Percentiles rank a stretch among this genome's conserved stretches.
phyloP scores from a whole-genome alignment of 2,113 vertebrate species.

The Prietella phreatophila region DNA sequence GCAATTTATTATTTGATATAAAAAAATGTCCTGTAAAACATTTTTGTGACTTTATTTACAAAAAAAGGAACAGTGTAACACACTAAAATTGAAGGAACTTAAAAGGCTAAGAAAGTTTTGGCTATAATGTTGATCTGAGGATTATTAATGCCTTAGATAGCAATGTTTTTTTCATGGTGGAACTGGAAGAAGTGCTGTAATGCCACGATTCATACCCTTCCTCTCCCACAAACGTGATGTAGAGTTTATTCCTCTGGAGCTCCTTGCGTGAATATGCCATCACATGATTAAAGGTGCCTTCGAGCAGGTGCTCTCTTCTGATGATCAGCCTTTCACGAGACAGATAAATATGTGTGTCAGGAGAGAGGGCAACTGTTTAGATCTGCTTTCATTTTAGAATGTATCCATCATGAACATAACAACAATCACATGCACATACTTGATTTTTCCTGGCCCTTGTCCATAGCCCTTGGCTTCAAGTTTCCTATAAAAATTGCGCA shows the following conservation, averaged over 20 bases:
- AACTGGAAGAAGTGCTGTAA: neutral
- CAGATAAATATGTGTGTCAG: neutral
- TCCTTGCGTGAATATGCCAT: constrained; percentile 98
- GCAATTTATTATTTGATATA: neutral
- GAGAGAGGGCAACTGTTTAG: neutral
- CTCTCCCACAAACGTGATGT: constrained; percentile 93
- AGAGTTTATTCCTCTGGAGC: constrained; percentile 97
- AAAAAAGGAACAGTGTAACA: neutral
- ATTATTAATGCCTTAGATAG: too few species aligned
- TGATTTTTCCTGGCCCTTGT: constrained; percentile 97
- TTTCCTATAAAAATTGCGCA: constrained; percentile 97
- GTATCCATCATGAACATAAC: neutral
- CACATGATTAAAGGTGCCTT: constrained; percentile 97
- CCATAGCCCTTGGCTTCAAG: constrained; percentile 97
- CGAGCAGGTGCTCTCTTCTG: constrained; percentile 90
- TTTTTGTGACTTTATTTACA: neutral
- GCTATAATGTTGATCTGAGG: too few species aligned
- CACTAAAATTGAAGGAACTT: neutral
- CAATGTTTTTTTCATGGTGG: neutral
- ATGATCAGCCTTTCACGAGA: constrained; percentile 81
- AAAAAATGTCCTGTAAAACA: neutral
- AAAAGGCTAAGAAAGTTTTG: neutral
- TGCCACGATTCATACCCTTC: constrained; percentile 79
- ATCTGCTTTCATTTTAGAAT: neutral
- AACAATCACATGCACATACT: constrained; percentile 75